Evolutionary conservation across 2,888 invertebrate species (phyloP), one percentile per base, ranked within the genome.

Genomic region (Cerceris rybyensis): DNA sequence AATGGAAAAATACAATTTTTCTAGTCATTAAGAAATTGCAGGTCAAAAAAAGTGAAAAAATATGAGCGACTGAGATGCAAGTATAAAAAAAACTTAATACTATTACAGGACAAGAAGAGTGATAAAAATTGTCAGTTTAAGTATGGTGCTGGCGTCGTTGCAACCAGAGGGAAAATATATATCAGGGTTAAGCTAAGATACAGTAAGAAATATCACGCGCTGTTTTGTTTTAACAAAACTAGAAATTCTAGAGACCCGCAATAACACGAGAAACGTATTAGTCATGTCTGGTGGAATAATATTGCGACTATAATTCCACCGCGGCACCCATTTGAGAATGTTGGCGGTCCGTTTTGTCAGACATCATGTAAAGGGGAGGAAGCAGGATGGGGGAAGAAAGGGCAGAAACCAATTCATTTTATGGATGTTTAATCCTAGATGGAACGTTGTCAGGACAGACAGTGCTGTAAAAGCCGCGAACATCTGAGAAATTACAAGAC

Each of bases 241-340:
- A 52, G n/a, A 61, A n/a, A 63, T 61, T 63, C 41, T 65, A 69
- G 70, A 66, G 59, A 61, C 13, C 46, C 61, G 55, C 55, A 41
- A 49, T 49, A 52, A 59, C 13, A 28, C 41, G 61, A 50, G n/a
- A 28, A n/a, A 63, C 66, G 68, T 63, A 49, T 67, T 63, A 49
- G 59, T 75, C 66, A 72, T 39, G 65, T 58, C 65, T 9, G 60
- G 70, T 66, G 68, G 74, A 75, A 75, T 71, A 72, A 83, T 83
- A 80, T 80, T 72, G 66, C 71, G 67, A 64, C 72, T 74, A 72
- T 81, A 82, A 79, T 82, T 81, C 68, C 68, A 50, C 28, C 42
- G 66, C 13, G 70, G 65, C 17, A 64, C 64, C 68, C 68, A 43
- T 70, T 75, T 75, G 71, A 75, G 70, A 14, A 17, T 49, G 70